phyloP scores from a whole-genome alignment of 2,797 vertebrate species.

The Galago senegalensis region DNA sequence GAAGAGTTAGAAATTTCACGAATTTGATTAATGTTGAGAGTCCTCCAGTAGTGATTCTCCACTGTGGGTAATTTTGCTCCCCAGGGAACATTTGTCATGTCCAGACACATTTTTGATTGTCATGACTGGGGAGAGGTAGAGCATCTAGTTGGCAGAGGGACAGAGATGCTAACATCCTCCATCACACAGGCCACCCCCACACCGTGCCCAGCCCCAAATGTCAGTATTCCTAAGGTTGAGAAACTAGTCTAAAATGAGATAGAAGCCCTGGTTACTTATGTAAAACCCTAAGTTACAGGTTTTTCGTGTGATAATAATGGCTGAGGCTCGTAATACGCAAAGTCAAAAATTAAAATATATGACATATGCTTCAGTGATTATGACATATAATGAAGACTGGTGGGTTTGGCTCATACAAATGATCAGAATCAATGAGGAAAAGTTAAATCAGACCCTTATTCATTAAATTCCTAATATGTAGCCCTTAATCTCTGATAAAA shows the following conservation, averaged over 20 bases:
- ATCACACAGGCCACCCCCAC: accelerated
- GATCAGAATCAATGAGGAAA: conserved; percentile 31
- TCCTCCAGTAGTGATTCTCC: not conserved
- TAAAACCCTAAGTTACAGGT: not conserved
- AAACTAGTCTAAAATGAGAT: not conserved
- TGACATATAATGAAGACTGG: conserved; percentile 6
- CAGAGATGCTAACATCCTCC: not conserved
- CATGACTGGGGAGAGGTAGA: not conserved
- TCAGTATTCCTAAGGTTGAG: not conserved
- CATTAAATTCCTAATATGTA: conserved; percentile 47
- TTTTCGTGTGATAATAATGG: conserved; percentile 46
- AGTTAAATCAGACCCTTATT: not conserved
- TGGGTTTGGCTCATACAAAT: not conserved
- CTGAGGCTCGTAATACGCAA: not conserved
- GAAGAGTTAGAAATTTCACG: not conserved
- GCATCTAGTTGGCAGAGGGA: not conserved
- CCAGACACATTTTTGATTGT: not conserved
- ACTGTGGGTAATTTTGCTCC: not conserved
- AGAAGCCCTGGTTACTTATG: not conserved
- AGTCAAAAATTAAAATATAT: conserved; percentile 11
- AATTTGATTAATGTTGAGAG: not conserved
- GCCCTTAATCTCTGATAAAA: conserved; percentile 9
- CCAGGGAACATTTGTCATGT: not conserved
- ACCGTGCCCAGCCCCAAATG: not conserved
- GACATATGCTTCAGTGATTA: not conserved